A percentile compares a stretch with the other conserved stretches of the same genome.
Evolutionary conservation across 2,797 vertebrate genomes (phyloP).

Genomic region (Myotis myotis): DNA sequence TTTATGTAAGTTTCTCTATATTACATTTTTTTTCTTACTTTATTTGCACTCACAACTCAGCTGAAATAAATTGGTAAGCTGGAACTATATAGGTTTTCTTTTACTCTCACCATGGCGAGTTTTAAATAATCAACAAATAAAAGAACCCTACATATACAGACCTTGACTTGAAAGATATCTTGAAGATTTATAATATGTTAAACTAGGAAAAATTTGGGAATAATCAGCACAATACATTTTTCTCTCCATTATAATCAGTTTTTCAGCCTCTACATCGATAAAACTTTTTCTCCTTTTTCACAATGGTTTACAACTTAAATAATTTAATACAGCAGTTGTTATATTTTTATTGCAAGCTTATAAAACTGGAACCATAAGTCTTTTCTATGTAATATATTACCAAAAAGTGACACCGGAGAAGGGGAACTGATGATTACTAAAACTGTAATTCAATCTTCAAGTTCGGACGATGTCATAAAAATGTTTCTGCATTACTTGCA

Average conservation of each 20-base stretch:
- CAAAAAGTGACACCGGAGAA: constrained; percentile 82
- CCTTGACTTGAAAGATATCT: constrained; percentile 74
- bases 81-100: constrained; percentile 40
- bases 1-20: constrained; percentile 9
- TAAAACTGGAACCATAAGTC: constrained; percentile 84
- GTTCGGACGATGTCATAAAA: constrained; percentile 82
- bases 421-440: constrained; percentile 83
- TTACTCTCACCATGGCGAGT: constrained; percentile 64
- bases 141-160: constrained; percentile 52
- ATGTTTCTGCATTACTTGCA: constrained; percentile 76
- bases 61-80: constrained; percentile 38
- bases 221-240: constrained; percentile 84
- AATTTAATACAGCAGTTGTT: constrained; percentile 88
- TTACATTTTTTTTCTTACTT: not conserved
- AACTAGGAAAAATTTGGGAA: constrained; percentile 79
- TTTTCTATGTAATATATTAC: constrained; percentile 83
- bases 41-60: constrained; percentile 18
- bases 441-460: constrained; percentile 84
- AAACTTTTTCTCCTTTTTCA: constrained; percentile 83
- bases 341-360: constrained; percentile 87
- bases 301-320: constrained; percentile 87
- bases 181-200: constrained; percentile 84
- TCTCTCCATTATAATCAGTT: constrained; percentile 80
- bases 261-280: constrained; percentile 77
- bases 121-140: constrained; percentile 70